A percentile compares a stretch with the other conserved stretches of the same genome.
Evolutionary conservation across 2,797 vertebrate genomes (phyloP).

Genomic region (Sylvia borin): DNA sequence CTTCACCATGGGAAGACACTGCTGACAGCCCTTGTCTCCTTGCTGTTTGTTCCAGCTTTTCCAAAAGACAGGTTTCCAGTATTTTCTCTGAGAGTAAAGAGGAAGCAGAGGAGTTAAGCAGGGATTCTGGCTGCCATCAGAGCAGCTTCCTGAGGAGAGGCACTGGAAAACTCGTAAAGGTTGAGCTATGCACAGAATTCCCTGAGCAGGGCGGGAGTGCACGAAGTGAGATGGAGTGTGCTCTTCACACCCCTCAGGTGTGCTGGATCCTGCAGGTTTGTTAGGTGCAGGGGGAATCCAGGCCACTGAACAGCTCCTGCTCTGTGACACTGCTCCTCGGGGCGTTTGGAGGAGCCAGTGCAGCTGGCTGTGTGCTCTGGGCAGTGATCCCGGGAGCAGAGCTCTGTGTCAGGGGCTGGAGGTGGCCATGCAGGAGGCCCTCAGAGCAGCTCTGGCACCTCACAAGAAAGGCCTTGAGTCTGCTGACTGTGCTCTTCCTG

Average conservation of each 20-base stretch:
- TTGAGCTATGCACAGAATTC: neutral
- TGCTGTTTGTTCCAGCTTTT: neutral
- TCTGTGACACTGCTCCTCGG: neutral
- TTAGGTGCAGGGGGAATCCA: neutral
- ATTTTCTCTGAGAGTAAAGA: neutral
- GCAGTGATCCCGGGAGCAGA: neutral
- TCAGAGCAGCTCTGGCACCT: fast-evolving
- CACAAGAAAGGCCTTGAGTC: neutral
- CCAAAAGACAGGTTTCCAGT: neutral
- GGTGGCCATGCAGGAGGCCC: neutral
- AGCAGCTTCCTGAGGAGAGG: neutral
- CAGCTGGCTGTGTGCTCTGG: neutral
- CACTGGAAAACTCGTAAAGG: neutral
- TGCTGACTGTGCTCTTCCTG: neutral
- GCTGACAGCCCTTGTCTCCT: neutral
- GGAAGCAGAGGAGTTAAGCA: neutral
- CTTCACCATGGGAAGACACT: neutral
- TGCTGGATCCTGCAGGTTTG: fast-evolving
- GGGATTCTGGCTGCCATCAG: neutral
- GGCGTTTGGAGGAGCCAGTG: neutral
- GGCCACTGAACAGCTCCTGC: neutral
- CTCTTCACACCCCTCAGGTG: fast-evolving
- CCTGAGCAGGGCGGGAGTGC: neutral
- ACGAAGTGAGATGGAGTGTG: neutral
- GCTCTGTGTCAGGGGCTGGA: neutral